phyloP scores from a whole-genome alignment of 2,888 invertebrate species.

The Sphecodes monilicornis region DNA sequence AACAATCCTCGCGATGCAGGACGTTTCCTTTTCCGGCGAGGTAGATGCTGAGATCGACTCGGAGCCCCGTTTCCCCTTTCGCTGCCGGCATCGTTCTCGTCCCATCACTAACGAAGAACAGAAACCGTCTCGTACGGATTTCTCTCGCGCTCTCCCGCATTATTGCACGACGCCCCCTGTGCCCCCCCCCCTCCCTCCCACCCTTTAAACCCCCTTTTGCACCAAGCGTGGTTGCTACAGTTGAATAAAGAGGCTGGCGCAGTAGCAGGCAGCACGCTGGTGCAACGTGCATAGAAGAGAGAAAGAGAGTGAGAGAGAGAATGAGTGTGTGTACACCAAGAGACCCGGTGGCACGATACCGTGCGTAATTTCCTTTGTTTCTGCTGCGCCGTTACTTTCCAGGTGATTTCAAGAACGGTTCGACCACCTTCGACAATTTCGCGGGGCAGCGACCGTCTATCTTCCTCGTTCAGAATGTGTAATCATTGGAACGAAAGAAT shows the following conservation, averaged over 20 bases:
- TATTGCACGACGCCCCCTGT: conserved; percentile 45
- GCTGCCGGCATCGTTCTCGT: conserved; percentile 32
- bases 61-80: conserved; percentile 4
- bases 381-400: conserved; percentile 62
- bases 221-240: conserved; percentile 16
- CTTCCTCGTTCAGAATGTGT: conserved; percentile 59
- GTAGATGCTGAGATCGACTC: conserved; percentile 66
- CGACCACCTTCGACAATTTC: conserved; percentile 71
- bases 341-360: conserved; percentile 61
- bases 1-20: conserved; percentile 58
- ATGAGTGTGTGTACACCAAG: conserved; percentile 21
- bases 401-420: conserved; percentile 69
- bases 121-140: conserved; percentile 55
- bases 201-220: background rate
- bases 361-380: conserved; percentile 74
- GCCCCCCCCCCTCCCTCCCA: background rate
- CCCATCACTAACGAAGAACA: conserved; percentile 69
- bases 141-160: conserved; percentile 62
- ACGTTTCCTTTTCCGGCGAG: conserved; percentile 69
- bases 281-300: background rate
- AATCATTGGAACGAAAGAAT: conserved; percentile 59
- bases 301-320: conserved; percentile 7
- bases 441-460: conserved; percentile 48
- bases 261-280: background rate
- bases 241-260: conserved; percentile 52